Evolutionary conservation across 23 tunicate species (phyloP).

Genomic region (Ascidia mentula): DNA sequence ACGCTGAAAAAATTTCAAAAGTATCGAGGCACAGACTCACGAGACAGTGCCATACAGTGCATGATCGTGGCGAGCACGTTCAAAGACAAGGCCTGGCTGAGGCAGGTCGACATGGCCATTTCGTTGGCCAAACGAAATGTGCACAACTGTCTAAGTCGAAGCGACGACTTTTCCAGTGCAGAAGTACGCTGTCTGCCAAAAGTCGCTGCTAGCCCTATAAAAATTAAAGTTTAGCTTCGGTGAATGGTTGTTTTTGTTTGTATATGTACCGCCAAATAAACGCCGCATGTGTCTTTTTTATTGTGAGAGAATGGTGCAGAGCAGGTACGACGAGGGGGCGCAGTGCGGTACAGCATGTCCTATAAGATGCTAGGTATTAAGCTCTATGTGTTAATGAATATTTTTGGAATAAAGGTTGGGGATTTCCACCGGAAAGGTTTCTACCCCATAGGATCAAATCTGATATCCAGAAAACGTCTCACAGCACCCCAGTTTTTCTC

Average conservation of each 20-base stretch:
- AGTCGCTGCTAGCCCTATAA: conserved; percentile 71
- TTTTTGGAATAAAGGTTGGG: no score
- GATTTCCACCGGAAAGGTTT: no score
- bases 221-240: not conserved
- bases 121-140: conserved; percentile 69
- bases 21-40: conserved; percentile 48
- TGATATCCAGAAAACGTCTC: no score
- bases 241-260: not conserved
- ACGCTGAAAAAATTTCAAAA: conserved; percentile 62
- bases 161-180: not conserved
- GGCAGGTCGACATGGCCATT: conserved; percentile 79
- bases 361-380: no score
- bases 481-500: no score
- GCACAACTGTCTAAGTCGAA: conserved; percentile 32
- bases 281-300: not conserved
- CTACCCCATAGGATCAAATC: no score
- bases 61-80: conserved; percentile 83
- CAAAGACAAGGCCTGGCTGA: conserved; percentile 83
- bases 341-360: no score
- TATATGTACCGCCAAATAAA: not conserved
- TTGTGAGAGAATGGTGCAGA: no score
- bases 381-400: no score
- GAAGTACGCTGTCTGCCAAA: conserved; percentile 35
- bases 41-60: conserved; percentile 85
- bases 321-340: no score